These are phyloP conservation scores for Enteromius afrohamiltoni DNA, from an alignment of 2,797 vertebrate genomes.

Conservation along the genomic window DNA sequence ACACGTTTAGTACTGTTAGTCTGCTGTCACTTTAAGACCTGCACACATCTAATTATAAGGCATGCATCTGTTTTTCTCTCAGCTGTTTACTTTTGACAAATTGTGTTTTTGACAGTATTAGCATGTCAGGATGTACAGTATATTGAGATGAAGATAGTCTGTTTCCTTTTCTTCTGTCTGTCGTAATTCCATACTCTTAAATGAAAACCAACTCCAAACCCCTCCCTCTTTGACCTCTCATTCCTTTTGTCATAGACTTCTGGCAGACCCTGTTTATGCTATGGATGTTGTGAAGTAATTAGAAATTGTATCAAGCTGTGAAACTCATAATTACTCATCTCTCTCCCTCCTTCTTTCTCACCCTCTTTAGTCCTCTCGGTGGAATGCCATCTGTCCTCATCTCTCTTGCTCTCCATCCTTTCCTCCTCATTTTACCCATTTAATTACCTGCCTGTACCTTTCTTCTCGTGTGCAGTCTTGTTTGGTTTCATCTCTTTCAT, in stretches of 20 bases:
- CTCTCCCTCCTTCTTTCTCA: conserved; percentile 40
- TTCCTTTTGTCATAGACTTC: conserved; percentile 25
- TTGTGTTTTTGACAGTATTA: no score
- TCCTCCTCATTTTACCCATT: conserved; percentile 40
- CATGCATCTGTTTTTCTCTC: no score
- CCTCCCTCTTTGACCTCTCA: conserved; percentile 54
- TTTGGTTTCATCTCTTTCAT: conserved; percentile 28
- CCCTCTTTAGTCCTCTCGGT: conserved; percentile 51
- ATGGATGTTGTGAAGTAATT: conserved; percentile 58
- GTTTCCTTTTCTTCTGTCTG: background rate
- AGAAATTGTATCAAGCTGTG: conserved; percentile 59
- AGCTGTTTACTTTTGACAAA: no score
- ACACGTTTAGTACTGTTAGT: no score
- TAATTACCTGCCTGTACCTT: conserved; percentile 47
- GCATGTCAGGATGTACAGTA: no score
- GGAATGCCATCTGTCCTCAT: conserved; percentile 59
- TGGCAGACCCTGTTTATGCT: conserved; percentile 37
- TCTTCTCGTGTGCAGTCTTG: background rate
- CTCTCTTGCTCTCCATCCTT: background rate
- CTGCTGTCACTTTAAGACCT: no score
- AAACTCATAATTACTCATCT: conserved; percentile 61
- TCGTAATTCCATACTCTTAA: background rate
- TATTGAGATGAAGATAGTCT: no score
- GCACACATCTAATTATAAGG: no score
- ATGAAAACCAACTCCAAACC: background rate